Conservation (phyloP, 2,113 vertebrate genomes). For the Regulus satrapa region DNA sequence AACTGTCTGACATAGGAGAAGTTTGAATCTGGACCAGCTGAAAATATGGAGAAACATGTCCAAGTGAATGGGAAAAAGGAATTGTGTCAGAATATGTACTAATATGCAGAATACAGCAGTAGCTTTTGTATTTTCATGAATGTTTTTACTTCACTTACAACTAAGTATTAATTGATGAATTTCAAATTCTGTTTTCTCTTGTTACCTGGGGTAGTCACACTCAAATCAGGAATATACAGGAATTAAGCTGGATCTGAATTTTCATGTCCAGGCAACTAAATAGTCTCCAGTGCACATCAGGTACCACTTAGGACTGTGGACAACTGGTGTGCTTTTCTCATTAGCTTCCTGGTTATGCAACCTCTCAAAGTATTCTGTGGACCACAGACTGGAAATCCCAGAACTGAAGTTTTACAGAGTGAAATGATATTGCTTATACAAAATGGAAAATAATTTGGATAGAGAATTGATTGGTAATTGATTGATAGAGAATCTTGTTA, state of each 20-base stretch:
- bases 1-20: background rate
- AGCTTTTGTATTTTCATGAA: background rate
- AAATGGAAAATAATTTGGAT: background rate
- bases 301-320: background rate
- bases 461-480: background rate
- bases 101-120: background rate
- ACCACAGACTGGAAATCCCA: background rate
- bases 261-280: background rate
- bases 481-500: background rate
- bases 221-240: background rate
- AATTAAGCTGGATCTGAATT: background rate
- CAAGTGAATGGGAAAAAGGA: background rate
- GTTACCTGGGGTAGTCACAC: background rate
- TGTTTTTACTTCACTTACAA: background rate
- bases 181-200: background rate
- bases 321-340: background rate
- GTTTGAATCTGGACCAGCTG: background rate
- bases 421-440: background rate
- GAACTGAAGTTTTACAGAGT: background rate
- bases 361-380: background rate
- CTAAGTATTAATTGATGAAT: background rate
- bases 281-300: background rate
- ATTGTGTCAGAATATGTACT: background rate
- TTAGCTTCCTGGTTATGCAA: background rate
- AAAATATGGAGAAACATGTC: fast-evolving